Percentiles rank a stretch among this genome's conserved stretches.
phyloP scores from a whole-genome alignment of 2,113 vertebrate genomes.

The Eolophus roseicapilla region DNA sequence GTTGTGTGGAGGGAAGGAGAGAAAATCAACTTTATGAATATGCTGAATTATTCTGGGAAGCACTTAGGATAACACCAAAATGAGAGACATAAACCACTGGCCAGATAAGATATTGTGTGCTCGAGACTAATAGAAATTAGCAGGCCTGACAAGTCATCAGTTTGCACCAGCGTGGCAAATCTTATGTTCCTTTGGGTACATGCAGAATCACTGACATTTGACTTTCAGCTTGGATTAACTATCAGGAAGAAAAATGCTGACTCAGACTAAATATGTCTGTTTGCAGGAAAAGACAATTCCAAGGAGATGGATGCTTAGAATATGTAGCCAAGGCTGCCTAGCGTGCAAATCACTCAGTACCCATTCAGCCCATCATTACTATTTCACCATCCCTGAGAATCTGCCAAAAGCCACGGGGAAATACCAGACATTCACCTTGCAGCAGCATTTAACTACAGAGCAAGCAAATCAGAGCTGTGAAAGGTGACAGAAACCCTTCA shows the following conservation, averaged over 20 bases:
- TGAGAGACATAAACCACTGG: neutral
- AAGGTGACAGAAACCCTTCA: slow-evolving; percentile 21
- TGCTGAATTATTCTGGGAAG: neutral
- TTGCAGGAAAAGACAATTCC: neutral
- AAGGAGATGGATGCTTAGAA: neutral
- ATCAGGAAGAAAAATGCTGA: slow-evolving; percentile 10
- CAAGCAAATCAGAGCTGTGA: slow-evolving; percentile 19
- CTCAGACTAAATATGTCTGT: neutral
- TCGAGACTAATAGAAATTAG: neutral
- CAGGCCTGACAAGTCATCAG: neutral
- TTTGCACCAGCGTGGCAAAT: neutral
- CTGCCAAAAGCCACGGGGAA: neutral
- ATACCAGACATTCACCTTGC: slow-evolving; percentile 20
- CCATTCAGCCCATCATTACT: neutral
- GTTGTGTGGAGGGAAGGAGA: neutral
- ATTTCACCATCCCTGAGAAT: neutral
- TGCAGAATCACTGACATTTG: neutral
- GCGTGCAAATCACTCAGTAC: neutral
- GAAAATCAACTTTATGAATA: neutral
- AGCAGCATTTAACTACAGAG: slow-evolving; percentile 32
- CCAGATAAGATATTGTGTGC: neutral
- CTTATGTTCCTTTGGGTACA: neutral
- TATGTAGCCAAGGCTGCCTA: neutral
- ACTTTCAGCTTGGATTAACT: slow-evolving; percentile 3
- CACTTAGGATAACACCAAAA: neutral